A percentile compares a stretch with the other conserved stretches of the same genome.
Conservation (phyloP, 2,888 invertebrate species). For the Heliothis peltigera region DNA sequence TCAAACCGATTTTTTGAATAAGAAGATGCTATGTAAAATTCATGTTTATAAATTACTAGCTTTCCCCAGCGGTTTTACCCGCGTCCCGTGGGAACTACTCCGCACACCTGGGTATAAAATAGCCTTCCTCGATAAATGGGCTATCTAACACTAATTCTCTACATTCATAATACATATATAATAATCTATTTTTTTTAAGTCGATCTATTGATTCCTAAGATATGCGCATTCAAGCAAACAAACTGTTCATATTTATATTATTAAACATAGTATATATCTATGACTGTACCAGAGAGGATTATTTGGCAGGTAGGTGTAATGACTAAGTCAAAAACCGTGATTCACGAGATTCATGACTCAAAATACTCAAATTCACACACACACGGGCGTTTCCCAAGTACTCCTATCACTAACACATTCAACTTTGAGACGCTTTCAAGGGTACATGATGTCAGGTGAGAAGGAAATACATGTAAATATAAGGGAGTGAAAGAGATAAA, state of each 20-base stretch:
- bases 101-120: too few species aligned
- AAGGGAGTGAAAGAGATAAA: conserved; percentile 72
- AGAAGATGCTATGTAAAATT: neutral
- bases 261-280: too few species aligned
- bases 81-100: too few species aligned
- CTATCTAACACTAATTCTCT: too few species aligned
- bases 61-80: too few species aligned
- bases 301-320: conserved; percentile 31
- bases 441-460: conserved; percentile 79
- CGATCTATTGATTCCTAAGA: too few species aligned
- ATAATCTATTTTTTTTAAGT: too few species aligned
- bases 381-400: conserved; percentile 67
- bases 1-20: neutral
- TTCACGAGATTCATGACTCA: conserved; percentile 68
- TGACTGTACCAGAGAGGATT: conserved; percentile 18
- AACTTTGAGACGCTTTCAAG: conserved; percentile 81
- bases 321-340: conserved; percentile 51
- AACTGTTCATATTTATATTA: too few species aligned
- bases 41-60: neutral
- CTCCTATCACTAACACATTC: conserved; percentile 79
- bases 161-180: too few species aligned
- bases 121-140: too few species aligned
- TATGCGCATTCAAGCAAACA: too few species aligned
- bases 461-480: conserved; percentile 75
- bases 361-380: conserved; percentile 68